Base-by-base conservation (phyloP, 2,888 invertebrate species). In the Papilio gigon region DNA sequence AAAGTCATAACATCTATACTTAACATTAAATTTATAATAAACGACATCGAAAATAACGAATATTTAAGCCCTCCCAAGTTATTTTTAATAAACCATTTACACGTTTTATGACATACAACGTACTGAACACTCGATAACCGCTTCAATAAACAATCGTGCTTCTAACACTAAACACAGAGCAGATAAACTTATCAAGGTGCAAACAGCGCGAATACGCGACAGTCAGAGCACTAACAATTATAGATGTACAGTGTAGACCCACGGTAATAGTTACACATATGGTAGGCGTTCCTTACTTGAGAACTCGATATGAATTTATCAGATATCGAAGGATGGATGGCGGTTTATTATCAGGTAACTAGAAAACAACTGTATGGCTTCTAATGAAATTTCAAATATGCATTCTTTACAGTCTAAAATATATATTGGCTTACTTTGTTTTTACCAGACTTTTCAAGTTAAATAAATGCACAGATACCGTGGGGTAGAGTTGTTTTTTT, bases 111-210 rank as follows among this genome's bases (percentile, higher is more conserved):
- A 50, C 22, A 27, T 33, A 27, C 30, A 25, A 8, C 6, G 3
- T 27, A 42, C 14, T 17, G 50, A n/a, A 40, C 56, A 35, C 53
- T 17, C 22, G 12, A 14, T 58, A 58, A 42, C 14, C 35, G 44
- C 22, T 58, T 62, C 6, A 44, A 37, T 17, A 56, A 63, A 63
- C 62, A 68, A 44, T 47, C 67, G 67, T 68, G 67, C 67, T 68
- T 35, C 42, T 22, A 68, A 63, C 56, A 58, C 63, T 17, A 68
- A 68, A 68, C 62, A 68, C 44, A 35, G 47, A 56, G 47, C 33
- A 56, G 58, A 44, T 68, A 68, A 61, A 56, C 56, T 56, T 35
- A 63, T 68, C 63, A 44, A 35, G 67, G 14, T 44, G 40, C 63
- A 68, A 68, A 63, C 44, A 58, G 42, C 58, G 35, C 58, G 44